Conservation (phyloP, 2,797 vertebrate species). For the Crocodylus rhombifer region DNA sequence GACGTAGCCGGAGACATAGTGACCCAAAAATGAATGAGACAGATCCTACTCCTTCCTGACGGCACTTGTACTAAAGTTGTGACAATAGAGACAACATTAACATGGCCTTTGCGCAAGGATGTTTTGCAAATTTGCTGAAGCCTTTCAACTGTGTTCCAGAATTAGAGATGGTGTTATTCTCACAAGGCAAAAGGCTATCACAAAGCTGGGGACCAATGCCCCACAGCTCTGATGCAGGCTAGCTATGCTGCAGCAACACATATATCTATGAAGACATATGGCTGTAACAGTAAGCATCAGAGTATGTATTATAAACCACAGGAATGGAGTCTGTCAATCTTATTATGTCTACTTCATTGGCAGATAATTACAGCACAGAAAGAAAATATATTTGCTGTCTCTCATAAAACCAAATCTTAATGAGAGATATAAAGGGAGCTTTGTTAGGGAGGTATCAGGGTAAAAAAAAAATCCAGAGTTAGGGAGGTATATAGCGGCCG, state of each 20-base stretch:
- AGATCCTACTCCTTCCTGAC: not conserved
- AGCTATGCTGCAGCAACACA: not conserved
- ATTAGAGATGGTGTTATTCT: accelerated
- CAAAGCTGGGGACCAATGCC: not conserved
- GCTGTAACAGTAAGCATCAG: not conserved
- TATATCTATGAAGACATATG: not conserved
- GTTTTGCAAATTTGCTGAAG: no score
- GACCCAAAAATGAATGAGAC: accelerated
- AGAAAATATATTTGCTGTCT: slow-evolving; percentile 31
- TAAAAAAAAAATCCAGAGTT: not conserved
- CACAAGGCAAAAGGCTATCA: not conserved
- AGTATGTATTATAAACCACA: not conserved
- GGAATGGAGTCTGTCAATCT: not conserved
- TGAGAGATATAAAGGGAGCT: slow-evolving; percentile 50
- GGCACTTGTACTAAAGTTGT: not conserved
- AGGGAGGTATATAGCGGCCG: not conserved
- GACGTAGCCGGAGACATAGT: not conserved
- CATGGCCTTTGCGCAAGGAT: no score
- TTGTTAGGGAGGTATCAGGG: slow-evolving; percentile 40
- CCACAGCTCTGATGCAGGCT: not conserved
- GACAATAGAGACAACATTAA: no score
- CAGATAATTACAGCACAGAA: slow-evolving; percentile 40
- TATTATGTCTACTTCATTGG: not conserved
- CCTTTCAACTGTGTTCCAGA: not conserved
- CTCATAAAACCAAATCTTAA: slow-evolving; percentile 25